These are phyloP conservation scores for Pholis gunnellus DNA, from an alignment of 2,113 vertebrate genomes.

Conservation along the genomic window DNA sequence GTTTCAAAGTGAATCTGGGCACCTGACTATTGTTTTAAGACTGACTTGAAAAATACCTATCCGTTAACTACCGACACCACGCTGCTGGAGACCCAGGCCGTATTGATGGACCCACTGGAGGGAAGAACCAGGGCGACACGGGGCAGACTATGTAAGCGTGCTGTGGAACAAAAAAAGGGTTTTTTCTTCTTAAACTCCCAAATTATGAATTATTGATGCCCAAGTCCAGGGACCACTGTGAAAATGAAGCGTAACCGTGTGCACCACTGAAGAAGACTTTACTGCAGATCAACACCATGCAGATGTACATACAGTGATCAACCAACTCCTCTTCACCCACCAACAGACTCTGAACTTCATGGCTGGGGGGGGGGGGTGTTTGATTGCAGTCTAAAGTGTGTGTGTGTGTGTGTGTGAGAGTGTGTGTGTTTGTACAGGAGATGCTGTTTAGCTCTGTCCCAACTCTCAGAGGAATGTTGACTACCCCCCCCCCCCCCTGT, in stretches of 20 bases:
- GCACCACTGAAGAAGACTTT: background rate
- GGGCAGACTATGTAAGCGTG: background rate
- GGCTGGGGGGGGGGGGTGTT: background rate
- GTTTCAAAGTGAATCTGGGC: background rate
- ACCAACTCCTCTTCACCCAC: background rate
- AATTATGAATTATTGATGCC: background rate
- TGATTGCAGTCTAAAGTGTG: conserved; percentile 9
- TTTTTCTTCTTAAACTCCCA: background rate
- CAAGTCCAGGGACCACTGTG: background rate
- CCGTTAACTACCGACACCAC: background rate
- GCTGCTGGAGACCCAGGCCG: background rate
- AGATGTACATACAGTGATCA: background rate
- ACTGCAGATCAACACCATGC: background rate
- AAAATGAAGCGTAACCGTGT: background rate
- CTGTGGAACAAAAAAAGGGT: background rate
- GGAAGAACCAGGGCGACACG: background rate
- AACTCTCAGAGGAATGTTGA: conserved; percentile 45
- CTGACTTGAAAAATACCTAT: background rate
- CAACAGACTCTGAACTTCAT: background rate
- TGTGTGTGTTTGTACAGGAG: background rate
- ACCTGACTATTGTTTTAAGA: background rate
- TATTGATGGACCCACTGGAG: background rate
- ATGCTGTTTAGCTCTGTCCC: conserved; percentile 48
- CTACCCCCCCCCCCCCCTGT: conserved; percentile 25
- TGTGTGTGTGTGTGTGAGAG: conserved; percentile 18